Base-by-base conservation (phyloP, 2,797 vertebrate species). In the Typhlichthys subterraneus region DNA sequence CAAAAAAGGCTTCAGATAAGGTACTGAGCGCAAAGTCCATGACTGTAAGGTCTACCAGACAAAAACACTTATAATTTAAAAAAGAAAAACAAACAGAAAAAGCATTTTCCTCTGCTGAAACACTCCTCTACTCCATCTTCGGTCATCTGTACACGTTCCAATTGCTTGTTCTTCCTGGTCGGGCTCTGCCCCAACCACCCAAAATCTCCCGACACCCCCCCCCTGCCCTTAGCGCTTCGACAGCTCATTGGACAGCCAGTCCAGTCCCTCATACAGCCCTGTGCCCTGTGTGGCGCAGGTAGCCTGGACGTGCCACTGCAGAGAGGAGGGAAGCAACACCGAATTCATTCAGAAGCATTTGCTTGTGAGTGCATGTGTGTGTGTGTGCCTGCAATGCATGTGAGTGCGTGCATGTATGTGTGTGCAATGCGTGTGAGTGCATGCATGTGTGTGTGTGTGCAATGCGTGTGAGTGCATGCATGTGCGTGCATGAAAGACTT, bases 221-320 rank as follows among this genome's bases (percentile, higher is more conserved):
- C 13, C 52, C 17, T 13, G 13, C 3, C 48, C 38, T 75, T 93
- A 94, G 55, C 81, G 89, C 59, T 94, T 95, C 0, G 89, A 91
- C 64, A 95, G 90, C 89, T 94, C 92, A 0, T 76, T 90, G 75
- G 92, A 94, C 72, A 95, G 81, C 93, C 93, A 94, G 79, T 95
- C 94, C 67, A 95, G 91, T 54, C 94, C 94, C 19, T 95, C 94
- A 1, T 93, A 95, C 5, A 95, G 89, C 65, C 94, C 94, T 0
- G 88, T 93, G 52, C 94, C 94, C 80, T 95, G 93, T 1, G 94
- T 95, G 4, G 94, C 94, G 53, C 95, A 94, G 64, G 94, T 95
- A 1, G 93, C 92, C 86, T 95, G 93, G 63, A 94, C 88, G 0
- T 93, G 89, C 94, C 94, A 95, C 95, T 96, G 90, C 1, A 52